These are phyloP conservation scores for Tipula helvola DNA, from an alignment of 2,888 invertebrate genomes.

Conservation along the genomic window DNA sequence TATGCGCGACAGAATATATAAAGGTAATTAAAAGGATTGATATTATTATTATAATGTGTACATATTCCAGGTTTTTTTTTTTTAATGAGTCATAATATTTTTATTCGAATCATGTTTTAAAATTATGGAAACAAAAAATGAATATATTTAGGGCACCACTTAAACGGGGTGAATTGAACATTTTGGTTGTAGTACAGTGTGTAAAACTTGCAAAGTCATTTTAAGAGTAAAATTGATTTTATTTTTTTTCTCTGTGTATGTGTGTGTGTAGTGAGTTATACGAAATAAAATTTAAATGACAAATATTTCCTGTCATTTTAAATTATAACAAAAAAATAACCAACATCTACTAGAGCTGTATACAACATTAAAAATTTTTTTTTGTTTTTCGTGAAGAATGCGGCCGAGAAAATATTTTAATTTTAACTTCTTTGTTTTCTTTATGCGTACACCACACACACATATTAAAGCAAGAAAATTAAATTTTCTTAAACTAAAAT, in stretches of 20 bases:
- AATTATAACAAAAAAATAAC: not conserved
- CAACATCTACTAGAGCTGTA: not conserved
- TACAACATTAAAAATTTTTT: not conserved
- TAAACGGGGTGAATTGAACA: constrained; percentile 7
- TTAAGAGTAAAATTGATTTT: not conserved
- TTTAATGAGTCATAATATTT: constrained; percentile 7
- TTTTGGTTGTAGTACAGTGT: not conserved
- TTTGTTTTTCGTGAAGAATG: not conserved
- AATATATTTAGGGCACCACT: not conserved
- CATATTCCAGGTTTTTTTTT: not conserved
- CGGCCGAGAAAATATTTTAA: not conserved
- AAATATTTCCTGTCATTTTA: constrained; percentile 8
- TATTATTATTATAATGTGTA: not conserved
- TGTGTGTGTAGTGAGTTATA: not conserved
- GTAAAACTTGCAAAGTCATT: constrained; percentile 7
- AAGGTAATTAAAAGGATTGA: not conserved
- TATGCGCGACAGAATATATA: not conserved
- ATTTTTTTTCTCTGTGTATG: not conserved
- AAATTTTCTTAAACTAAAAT: not conserved
- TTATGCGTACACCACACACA: not conserved
- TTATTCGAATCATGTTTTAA: not conserved
- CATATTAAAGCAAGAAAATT: not conserved
- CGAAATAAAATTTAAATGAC: not conserved
- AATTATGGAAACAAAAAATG: not conserved
- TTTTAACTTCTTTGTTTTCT: not conserved